Conservation (phyloP, 1,140 invertebrate genomes). For the Lucilia cuprina region DNA sequence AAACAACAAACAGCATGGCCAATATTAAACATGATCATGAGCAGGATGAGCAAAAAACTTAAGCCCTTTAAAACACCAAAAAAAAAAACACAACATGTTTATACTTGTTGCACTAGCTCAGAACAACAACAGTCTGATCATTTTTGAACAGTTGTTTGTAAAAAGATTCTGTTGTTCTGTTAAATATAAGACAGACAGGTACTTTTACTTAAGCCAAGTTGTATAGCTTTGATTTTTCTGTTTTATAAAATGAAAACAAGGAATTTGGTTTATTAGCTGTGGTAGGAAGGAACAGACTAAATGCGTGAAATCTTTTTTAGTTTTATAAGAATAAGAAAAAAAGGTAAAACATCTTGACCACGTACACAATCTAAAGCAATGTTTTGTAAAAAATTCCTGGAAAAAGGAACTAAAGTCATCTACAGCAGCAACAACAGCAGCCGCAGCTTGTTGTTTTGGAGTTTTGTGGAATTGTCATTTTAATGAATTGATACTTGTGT, state of each 20-base stretch:
- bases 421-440: neutral
- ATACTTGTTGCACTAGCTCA: neutral
- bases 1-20: neutral
- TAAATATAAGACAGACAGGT: neutral
- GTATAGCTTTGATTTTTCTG: neutral
- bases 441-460: constrained; percentile 2
- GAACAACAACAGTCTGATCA: neutral
- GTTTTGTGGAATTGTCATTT: constrained; percentile 41
- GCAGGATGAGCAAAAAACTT: neutral
- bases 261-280: constrained; percentile 16
- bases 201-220: neutral
- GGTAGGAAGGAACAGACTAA: neutral
- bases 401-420: neutral
- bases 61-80: neutral
- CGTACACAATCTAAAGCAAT: neutral
- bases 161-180: neutral
- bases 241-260: neutral
- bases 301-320: constrained; percentile 21
- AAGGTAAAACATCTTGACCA: neutral
- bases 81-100: neutral
- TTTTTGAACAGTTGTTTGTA: neutral
- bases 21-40: constrained; percentile 14
- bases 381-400: neutral
- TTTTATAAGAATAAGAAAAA: too few relatives aligned
- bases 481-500: constrained; percentile 40